Base-by-base conservation (phyloP, 2,888 invertebrate species). In the Parnassius smintheus region DNA sequence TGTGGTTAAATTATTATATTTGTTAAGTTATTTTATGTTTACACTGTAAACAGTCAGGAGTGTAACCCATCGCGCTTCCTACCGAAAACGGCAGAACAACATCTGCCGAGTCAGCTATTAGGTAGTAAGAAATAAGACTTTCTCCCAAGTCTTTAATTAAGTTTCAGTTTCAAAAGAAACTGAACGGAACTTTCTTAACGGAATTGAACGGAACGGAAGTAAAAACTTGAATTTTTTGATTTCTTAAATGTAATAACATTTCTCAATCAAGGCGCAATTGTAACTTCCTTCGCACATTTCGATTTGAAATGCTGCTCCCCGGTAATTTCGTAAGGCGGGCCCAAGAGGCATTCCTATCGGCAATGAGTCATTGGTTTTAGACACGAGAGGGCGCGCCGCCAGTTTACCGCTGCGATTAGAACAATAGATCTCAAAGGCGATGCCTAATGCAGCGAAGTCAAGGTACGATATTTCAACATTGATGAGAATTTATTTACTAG, bases 201-300 rank as follows among this genome's bases (percentile, higher is more conserved):
- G 18, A 18, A 18, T 18, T 18, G 18, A 18, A 18, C 18, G 1
- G 18, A 18, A 18, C 18, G 18, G 18, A 18, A 18, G 18, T 0
- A 18, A 18, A 18, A 18, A 18, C 18, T 18, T 18, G 18, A 18
- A 18, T 18, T 18, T 18, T 18, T 10, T 48, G n/a, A 11, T 48
- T 48, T 12, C n/a, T 49, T 49, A 13, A 70, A 72, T 62, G 69
- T 68, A 64, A 70, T 68, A 69, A 66, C 67, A 73, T 83, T 82
- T 73, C 77, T 67, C 68, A 82, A 84, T 71, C 68, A 66, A 79
- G 74, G 74, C 76, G 54, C 67, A 74, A 75, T 72, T 74, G 74
- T 72, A 75, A 80, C 78, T 82, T 84, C 82, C 80, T 78, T 72
- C 72, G 76, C 80, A 77, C 77, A 81, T 79, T 78, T 76, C 67